Conservation (phyloP, 1,140 invertebrate genomes). For the Odontomachus brunneus region DNA sequence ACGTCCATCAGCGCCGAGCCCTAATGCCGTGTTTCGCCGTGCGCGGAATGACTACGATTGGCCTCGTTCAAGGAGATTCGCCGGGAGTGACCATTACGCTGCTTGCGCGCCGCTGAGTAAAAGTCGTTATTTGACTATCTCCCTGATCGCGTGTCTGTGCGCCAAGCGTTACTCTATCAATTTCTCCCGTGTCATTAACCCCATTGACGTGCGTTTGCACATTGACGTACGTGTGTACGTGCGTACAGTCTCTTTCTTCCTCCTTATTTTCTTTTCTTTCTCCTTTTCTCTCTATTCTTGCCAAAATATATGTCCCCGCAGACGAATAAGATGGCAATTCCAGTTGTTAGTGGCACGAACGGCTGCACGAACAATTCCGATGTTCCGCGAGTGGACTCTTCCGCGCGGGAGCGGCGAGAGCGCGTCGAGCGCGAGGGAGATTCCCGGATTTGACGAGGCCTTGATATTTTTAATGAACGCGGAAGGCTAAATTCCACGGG, state of each 20-base stretch:
- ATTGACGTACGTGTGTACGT: background rate
- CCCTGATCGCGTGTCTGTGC: constrained; percentile 55
- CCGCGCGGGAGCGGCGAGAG: too few relatives aligned
- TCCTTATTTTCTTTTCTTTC: background rate
- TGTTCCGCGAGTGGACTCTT: constrained; percentile 20
- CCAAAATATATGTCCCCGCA: background rate
- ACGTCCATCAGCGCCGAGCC: constrained; percentile 69
- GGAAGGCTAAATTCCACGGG: constrained; percentile 62
- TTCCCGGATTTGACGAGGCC: constrained; percentile 31
- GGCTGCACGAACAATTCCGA: constrained; percentile 6
- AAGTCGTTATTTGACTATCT: constrained; percentile 71
- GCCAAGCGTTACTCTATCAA: constrained; percentile 64
- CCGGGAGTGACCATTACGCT: constrained; percentile 66
- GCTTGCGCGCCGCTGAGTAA: constrained; percentile 61
- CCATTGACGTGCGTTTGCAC: constrained; percentile 36
- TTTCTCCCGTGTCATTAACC: constrained; percentile 59
- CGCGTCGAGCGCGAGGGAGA: constrained; percentile 16
- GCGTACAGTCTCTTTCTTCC: background rate
- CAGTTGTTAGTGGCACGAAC: background rate
- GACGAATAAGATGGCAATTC: background rate
- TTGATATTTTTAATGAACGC: constrained; percentile 74
- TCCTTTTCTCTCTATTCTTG: background rate
- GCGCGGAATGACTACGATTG: constrained; percentile 67
- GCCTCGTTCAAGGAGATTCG: constrained; percentile 73
- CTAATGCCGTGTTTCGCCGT: constrained; percentile 71